Evolutionary conservation across 2,888 invertebrate genomes (phyloP), one percentile per base, ranked within the genome.

Genomic region (Mesoligia furuncula): DNA sequence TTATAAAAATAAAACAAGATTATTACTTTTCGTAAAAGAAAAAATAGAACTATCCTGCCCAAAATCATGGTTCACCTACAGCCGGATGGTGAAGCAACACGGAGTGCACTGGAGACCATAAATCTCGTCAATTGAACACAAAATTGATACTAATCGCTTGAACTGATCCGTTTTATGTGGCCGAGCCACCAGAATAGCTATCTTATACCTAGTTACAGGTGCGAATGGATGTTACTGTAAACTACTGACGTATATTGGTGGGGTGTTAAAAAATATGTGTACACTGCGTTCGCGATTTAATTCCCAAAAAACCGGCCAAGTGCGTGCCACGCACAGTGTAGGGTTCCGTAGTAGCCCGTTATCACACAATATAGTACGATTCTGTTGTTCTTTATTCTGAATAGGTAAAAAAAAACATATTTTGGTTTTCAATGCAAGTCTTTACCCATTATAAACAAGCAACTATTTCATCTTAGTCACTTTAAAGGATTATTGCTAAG

Each of bases 51-150:
- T 65, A 17, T 81, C 71, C 69, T 2, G 2, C 1, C 4, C 11
- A 11, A 61, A 79, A 54, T 45, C 66, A 76, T 87, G 80, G 90
- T 76, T 45, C 45, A 68, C 77, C 76, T 89, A 90, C 68, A 74
- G n/a, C 59, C 85, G 86, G 75, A 77, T 73, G 84, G 81, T 87
- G 84, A 73, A 74, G 89, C 84, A 89, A 90, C 87, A 65, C 73
- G 31, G 76, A 77, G 73, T 87, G 90, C 90, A 90, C 68, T 76
- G 73, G 75, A 77, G 84, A 72, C 82, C 73, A 90, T 91, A 91
- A 91, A 90, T 91, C 90, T 80, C 54, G 65, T 71, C 91, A 91
- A 91, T 91, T 91, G 91, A 88, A 89, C 88, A 85, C 85, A 86
- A 89, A 90, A 91, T 90, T 91, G 89, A 90, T 89, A 90, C 85